Conservation (phyloP, 2,797 vertebrate species). For the Epinephelus coioides region DNA sequence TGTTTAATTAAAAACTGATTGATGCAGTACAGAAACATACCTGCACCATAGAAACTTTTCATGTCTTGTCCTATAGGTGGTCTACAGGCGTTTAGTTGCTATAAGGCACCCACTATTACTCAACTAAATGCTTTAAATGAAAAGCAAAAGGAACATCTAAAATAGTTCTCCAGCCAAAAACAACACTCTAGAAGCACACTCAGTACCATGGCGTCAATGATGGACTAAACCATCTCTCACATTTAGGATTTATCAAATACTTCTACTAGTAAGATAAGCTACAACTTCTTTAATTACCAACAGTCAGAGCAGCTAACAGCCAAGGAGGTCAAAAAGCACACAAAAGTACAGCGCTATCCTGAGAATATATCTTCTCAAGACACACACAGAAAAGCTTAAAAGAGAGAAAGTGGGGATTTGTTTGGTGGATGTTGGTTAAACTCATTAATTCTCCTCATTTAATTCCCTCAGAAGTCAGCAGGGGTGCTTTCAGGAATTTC, state of each 20-base stretch:
- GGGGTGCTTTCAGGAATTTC: constrained; percentile 40
- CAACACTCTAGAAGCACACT: no score
- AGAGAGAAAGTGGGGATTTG: not conserved
- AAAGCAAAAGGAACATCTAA: no score
- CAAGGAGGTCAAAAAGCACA: not conserved
- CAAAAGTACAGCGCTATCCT: no score
- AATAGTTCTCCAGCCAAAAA: no score
- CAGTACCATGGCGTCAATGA: no score
- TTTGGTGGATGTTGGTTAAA: not conserved
- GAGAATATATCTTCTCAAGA: not conserved
- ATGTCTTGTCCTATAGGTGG: not conserved
- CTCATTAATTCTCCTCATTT: constrained; percentile 3
- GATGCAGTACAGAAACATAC: no score
- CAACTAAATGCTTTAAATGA: no score
- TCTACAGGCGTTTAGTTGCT: not conserved
- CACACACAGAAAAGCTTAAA: not conserved
- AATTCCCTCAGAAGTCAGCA: constrained; percentile 27
- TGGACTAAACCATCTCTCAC: no score
- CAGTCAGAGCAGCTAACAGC: not conserved
- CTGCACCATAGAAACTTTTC: no score
- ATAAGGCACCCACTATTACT: not conserved
- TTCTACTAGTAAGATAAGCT: not conserved
- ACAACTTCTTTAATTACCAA: no score
- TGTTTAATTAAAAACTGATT: no score
- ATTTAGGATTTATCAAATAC: not conserved